Percentiles rank a stretch among this genome's conserved stretches.
Evolutionary conservation across 2,113 vertebrate species (phyloP).

Genomic region (Orthonyx spaldingii): DNA sequence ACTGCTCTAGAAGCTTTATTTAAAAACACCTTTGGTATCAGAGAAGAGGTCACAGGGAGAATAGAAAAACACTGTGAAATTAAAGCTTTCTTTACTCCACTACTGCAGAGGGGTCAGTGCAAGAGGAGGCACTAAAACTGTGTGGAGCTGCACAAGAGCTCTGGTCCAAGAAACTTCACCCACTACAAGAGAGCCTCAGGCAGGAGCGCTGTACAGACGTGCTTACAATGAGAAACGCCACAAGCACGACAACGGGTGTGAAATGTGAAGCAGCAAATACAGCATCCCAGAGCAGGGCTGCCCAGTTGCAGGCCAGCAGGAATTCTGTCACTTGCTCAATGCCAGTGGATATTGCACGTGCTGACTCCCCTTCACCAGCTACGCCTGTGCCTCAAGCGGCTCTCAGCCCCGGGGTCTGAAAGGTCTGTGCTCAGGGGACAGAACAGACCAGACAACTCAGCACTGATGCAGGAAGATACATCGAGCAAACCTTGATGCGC

Average conservation of each 20-base stretch:
- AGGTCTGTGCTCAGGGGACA: not conserved
- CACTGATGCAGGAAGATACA: not conserved
- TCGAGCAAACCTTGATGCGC: rapidly evolving
- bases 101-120: not conserved
- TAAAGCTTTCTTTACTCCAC: not conserved
- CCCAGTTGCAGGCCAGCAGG: not conserved
- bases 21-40: not conserved
- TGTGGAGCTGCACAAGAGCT: not conserved
- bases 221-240: rapidly evolving
- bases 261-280: not conserved
- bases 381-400: not conserved
- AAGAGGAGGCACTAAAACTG: not conserved
- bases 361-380: rapidly evolving
- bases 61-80: not conserved
- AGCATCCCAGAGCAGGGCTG: not conserved
- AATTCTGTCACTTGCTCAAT: not conserved
- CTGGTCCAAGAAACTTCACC: not conserved
- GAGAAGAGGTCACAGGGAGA: not conserved
- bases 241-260: rapidly evolving
- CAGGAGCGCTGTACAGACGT: rapidly evolving
- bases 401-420: not conserved
- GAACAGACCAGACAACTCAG: not conserved
- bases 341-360: rapidly evolving
- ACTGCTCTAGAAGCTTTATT: not conserved
- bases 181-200: not conserved